Percentiles rank a stretch among this genome's conserved stretches.
Evolutionary conservation across 1,140 invertebrate genomes (phyloP).

Genomic region (Brachionus plicatilis): DNA sequence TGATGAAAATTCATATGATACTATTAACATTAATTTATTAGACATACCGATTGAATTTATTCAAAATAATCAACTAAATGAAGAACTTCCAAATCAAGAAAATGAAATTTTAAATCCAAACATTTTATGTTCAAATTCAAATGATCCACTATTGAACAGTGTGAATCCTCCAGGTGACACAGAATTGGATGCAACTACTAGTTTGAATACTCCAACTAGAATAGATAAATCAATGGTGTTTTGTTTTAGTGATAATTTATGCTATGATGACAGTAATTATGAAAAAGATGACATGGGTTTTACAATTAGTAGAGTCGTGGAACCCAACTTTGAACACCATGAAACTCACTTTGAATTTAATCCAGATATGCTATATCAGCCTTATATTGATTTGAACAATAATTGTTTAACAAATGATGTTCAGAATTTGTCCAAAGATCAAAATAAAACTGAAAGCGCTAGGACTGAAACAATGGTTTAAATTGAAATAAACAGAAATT

Average conservation of each 20-base stretch:
- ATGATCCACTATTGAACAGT: neutral
- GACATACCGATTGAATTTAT: neutral
- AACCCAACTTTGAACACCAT: neutral
- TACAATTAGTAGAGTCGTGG: neutral
- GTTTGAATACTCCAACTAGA: neutral
- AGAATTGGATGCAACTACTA: neutral
- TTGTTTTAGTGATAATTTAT: neutral
- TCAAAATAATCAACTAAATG: neutral
- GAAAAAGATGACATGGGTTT: conserved; percentile 5
- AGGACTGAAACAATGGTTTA: neutral
- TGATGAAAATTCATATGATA: neutral
- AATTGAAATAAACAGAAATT: neutral
- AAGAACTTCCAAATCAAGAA: neutral
- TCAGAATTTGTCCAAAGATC: neutral
- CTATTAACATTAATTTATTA: neutral
- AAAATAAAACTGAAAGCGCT: neutral
- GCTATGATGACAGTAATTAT: conserved; percentile 31
- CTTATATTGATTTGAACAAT: neutral
- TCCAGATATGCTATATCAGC: neutral
- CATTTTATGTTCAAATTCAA: neutral
- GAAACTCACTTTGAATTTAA: neutral
- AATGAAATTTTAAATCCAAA: neutral
- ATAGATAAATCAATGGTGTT: neutral
- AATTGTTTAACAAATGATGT: neutral
- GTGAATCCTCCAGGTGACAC: neutral